These are phyloP conservation scores for Jordanella pulchra DNA, from an alignment of 2,797 vertebrate genomes.

Conservation along the genomic window DNA sequence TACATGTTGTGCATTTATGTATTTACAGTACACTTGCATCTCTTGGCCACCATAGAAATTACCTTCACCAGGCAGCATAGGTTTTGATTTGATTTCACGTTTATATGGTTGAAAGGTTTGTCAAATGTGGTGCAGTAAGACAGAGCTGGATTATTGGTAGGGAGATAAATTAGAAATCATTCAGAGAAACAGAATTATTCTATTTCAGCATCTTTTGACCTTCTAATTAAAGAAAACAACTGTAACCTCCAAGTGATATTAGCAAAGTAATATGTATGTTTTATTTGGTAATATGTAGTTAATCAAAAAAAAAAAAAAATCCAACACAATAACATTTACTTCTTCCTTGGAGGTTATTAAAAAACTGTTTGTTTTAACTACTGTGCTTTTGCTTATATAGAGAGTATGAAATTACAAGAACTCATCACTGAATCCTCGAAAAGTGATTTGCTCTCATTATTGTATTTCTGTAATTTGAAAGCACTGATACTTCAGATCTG, in stretches of 20 bases:
- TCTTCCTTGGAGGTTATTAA: neutral
- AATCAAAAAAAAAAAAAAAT: too few species aligned
- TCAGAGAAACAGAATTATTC: neutral
- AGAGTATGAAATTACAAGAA: neutral
- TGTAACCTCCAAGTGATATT: neutral
- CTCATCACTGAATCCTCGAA: neutral
- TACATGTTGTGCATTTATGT: too few species aligned
- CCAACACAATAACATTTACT: neutral
- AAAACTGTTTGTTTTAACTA: neutral
- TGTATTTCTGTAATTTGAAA: neutral
- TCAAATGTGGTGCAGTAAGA: neutral
- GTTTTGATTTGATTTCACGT: neutral
- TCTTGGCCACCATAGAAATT: neutral
- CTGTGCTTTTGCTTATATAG: neutral
- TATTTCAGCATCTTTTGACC: neutral
- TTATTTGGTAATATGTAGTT: neutral
- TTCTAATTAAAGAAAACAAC: neutral
- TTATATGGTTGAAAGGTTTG: neutral
- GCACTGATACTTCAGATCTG: too few species aligned
- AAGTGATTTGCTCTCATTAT: neutral
- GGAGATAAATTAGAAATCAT: neutral
- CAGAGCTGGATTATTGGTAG: neutral
- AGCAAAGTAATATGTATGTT: neutral
- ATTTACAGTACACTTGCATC: too few species aligned
- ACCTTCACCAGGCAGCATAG: neutral